phyloP scores from a whole-genome alignment of 1,140 invertebrate species.

The Zaprionus ghesquierei region DNA sequence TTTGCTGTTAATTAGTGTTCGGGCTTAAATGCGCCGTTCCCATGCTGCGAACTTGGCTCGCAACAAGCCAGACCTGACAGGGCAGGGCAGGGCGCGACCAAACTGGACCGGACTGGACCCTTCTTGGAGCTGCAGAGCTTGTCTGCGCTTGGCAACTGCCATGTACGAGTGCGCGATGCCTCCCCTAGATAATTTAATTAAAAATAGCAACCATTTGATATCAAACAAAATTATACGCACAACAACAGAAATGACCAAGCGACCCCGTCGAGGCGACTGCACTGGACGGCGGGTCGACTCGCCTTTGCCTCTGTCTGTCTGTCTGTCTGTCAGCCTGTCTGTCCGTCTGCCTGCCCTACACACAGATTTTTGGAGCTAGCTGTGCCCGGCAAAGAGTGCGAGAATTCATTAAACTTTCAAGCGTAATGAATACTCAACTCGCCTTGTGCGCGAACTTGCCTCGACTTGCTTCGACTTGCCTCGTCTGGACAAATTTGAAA shows the following conservation, averaged over 20 bases:
- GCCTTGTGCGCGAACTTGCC: conserved; percentile 9
- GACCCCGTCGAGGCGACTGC: conserved; percentile 33
- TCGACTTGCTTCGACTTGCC: conserved; percentile 3
- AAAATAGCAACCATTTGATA: conserved; percentile 60
- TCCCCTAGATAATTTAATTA: conserved; percentile 56
- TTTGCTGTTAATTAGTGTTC: conserved; percentile 34
- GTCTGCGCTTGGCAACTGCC: not conserved
- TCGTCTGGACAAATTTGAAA: not conserved
- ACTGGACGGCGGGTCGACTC: not conserved
- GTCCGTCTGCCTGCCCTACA: not conserved
- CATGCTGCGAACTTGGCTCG: not conserved
- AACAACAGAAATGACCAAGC: conserved; percentile 12
- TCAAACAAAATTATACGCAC: conserved; percentile 54
- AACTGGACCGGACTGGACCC: not conserved
- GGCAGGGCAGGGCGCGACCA: not conserved
- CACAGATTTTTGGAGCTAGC: not conserved
- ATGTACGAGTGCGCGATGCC: not conserved
- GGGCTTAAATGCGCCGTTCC: not conserved
- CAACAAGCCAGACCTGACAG: not conserved
- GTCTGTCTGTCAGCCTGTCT: not conserved
- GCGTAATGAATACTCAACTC: conserved; percentile 54
- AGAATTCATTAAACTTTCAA: conserved; percentile 63
- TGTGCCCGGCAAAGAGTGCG: conserved; percentile 8
- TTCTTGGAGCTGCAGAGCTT: not conserved
- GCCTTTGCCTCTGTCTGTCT: not conserved